phyloP scores from a whole-genome alignment of 2,888 invertebrate species.

The Microctonus brassicae region DNA sequence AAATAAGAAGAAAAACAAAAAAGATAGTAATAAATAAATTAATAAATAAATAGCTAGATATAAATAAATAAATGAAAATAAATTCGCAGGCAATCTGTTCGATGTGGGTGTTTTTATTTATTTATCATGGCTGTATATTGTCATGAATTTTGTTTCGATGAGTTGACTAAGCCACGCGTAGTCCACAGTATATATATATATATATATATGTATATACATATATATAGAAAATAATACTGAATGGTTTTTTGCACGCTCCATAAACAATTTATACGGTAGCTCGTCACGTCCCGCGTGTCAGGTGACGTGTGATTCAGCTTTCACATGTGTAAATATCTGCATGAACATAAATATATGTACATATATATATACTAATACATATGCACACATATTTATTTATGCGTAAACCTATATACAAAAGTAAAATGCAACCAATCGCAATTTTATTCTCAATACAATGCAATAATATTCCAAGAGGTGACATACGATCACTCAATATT shows the following conservation, averaged over 20 bases:
- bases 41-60: neutral
- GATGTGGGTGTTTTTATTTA: conserved; percentile 15
- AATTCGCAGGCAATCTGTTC: conserved; percentile 26
- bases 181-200: no score
- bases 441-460: neutral
- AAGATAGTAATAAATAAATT: neutral
- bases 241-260: conserved; percentile 42
- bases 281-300: conserved; percentile 52
- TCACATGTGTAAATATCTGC: conserved; percentile 1
- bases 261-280: conserved; percentile 54
- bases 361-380: conserved; percentile 16
- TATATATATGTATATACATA: no score
- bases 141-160: conserved; percentile 7
- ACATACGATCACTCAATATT: neutral
- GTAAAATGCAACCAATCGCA: neutral
- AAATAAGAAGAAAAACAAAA: neutral
- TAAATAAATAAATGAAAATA: conserved; percentile 8
- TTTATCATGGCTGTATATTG: conserved; percentile 14
- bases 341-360: neutral
- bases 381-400: neutral
- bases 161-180: neutral
- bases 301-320: conserved; percentile 34
- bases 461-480: neutral
- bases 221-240: neutral
- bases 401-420: neutral